These are phyloP conservation scores for Montipora cactus DNA, from an alignment of 64 coral and sea anemone species.

Conservation along the genomic window DNA sequence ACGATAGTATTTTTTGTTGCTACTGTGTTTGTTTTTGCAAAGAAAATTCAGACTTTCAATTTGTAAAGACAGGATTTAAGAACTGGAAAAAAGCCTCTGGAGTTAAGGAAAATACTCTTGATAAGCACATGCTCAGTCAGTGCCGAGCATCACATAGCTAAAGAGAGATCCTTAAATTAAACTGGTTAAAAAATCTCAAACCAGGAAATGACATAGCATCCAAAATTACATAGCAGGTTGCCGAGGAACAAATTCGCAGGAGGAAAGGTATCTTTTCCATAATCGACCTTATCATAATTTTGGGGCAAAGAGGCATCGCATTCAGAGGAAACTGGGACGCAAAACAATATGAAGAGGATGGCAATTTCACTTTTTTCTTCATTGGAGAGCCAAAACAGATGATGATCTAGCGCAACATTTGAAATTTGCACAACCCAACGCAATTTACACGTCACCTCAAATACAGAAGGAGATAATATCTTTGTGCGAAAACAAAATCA, in stretches of 20 bases:
- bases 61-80: not conserved
- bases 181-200: not conserved
- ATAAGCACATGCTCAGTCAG: not conserved
- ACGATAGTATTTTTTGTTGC: not conserved
- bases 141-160: not conserved
- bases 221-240: not conserved
- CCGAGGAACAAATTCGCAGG: not conserved
- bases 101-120: not conserved
- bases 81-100: not conserved
- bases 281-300: not conserved
- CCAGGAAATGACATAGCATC: not conserved
- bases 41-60: not conserved
- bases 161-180: not conserved
- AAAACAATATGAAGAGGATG: slow-evolving; percentile 37
- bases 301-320: not conserved
- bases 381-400: not conserved
- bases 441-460: not conserved
- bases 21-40: too few species aligned
- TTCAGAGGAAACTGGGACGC: not conserved
- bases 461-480: slow-evolving; percentile 28
- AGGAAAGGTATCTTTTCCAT: not conserved
- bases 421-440: too few species aligned
- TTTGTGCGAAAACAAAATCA: slow-evolving; percentile 54
- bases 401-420: too few species aligned
- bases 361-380: slow-evolving; percentile 65